phyloP scores from a whole-genome alignment of 2,888 invertebrate species.

The Pseudoips prasinana region DNA sequence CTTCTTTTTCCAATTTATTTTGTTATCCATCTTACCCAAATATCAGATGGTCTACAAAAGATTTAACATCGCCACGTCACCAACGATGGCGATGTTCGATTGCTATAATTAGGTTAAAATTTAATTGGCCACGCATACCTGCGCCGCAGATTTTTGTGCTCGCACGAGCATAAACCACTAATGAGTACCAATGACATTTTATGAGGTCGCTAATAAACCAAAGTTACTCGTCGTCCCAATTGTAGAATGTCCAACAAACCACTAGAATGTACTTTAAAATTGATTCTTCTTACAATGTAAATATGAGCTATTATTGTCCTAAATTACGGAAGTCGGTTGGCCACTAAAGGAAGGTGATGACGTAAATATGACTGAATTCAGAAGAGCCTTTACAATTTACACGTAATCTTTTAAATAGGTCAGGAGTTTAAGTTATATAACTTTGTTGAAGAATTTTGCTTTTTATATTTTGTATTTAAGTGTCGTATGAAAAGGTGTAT shows the following conservation, averaged over 20 bases:
- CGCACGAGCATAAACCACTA: constrained; percentile 51
- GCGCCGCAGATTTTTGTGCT: constrained; percentile 40
- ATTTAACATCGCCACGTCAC: constrained; percentile 23
- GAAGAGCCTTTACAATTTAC: constrained; percentile 24
- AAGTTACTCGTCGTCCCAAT: too few relatives aligned
- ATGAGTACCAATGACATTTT: constrained; percentile 50
- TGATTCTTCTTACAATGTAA: too few relatives aligned
- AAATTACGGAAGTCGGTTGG: neutral
- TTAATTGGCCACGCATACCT: constrained; percentile 48
- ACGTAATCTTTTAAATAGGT: constrained; percentile 29
- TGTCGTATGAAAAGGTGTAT: too few relatives aligned
- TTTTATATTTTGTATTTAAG: too few relatives aligned
- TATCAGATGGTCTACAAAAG: constrained; percentile 16
- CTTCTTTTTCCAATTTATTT: too few relatives aligned
- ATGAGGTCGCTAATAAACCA: constrained; percentile 37
- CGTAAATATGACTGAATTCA: constrained; percentile 1
- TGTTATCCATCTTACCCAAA: neutral
- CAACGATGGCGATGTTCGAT: constrained; percentile 24
- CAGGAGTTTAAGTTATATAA: constrained; percentile 11
- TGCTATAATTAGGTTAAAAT: constrained; percentile 49
- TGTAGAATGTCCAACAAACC: too few relatives aligned
- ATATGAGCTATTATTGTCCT: too few relatives aligned
- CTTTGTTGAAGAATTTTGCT: too few relatives aligned
- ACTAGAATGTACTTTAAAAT: too few relatives aligned
- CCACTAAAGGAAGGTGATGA: constrained; percentile 3